Evolutionary conservation across 2,888 invertebrate genomes (phyloP), one percentile per base, ranked within the genome.

Genomic region (Microplitis manilae): DNA sequence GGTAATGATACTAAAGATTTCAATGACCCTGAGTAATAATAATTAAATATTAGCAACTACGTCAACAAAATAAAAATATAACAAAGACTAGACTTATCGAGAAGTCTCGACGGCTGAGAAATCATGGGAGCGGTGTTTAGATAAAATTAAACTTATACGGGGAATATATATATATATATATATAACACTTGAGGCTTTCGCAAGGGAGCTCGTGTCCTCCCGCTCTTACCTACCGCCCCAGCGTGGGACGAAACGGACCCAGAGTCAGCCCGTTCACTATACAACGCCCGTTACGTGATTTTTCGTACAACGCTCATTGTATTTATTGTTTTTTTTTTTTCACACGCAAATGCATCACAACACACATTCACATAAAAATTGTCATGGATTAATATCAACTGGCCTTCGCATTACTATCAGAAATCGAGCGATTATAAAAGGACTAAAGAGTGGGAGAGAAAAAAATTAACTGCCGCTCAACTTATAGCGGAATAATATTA

Each of bases 211-310:
- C 77, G 73, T 77, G 74, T 77, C 74, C 67, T 75, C 74, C 74
- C 60, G 74, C 70, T 65, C 69, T 68, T 60, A 68, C 65, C 65
- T 69, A 74, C 77, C 77, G 77, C 77, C 77, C 75, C 78, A 79
- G 75, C 81, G 81, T 81, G 81, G 69, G 81, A 81, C 79, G 72
- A 76, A 62, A 77, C 73, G 73, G 70, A 77, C 73, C 72, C 68
- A 68, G 60, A 30, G 69, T 67, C 60, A 68, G 60, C 73, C 77
- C 68, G 68, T 77, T 77, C 77, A 76, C 68, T 15, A 39, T 20
- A 30, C 8, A 68, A 65, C 61, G 68, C 59, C 74, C 74, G 72
- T 78, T 76, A 78, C 73, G 64, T 50, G 72, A 77, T 75, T 79
- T 77, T 77, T 75, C 70, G 61, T 65, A 38, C 13, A 50, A 50